phyloP scores from a whole-genome alignment of 2,113 vertebrate genomes.

The Amazona vittata region DNA sequence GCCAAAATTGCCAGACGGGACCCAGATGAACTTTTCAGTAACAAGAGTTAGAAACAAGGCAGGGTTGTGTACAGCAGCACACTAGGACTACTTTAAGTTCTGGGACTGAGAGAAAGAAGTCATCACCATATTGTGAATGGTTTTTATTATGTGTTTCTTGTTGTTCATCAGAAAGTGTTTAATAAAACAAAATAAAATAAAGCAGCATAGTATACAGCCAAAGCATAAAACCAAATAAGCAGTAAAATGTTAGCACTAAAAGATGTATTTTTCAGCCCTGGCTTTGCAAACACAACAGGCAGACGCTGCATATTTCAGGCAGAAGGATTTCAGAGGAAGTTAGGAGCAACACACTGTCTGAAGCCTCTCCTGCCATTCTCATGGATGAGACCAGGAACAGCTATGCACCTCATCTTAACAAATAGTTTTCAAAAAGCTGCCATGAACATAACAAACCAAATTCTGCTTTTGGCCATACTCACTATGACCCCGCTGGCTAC shows the following conservation, averaged over 20 bases:
- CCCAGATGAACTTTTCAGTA: neutral
- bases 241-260: neutral
- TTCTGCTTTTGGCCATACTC: neutral
- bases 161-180: neutral
- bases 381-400: neutral
- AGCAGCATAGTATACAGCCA: neutral
- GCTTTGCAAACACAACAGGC: neutral
- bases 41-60: neutral
- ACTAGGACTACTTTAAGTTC: neutral
- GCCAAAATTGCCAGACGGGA: neutral
- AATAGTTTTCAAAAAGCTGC: neutral
- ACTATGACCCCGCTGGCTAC: neutral
- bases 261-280: neutral
- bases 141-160: neutral
- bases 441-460: neutral
- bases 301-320: neutral
- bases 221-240: neutral
- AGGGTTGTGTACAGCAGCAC: neutral
- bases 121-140: rapidly evolving
- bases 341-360: neutral
- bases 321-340: neutral
- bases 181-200: conserved; percentile 37
- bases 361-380: neutral
- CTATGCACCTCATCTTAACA: neutral
- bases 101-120: neutral